Conservation (phyloP, 2,888 invertebrate genomes). For the Stramonita haemastoma region DNA sequence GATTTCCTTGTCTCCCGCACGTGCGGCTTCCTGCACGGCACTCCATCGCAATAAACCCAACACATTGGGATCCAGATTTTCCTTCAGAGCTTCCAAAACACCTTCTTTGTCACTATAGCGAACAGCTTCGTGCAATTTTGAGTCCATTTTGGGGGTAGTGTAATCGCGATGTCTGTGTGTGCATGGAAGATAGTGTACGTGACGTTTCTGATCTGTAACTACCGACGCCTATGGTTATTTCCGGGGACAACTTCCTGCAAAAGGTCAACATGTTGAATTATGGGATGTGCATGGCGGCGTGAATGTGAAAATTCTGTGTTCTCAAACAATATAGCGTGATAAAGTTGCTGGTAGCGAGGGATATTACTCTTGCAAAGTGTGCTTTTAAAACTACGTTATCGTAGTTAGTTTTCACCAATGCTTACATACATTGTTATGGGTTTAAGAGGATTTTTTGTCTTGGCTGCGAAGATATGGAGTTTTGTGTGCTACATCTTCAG, state of each 20-base stretch:
- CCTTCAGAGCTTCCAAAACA: conserved; percentile 62
- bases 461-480: conserved; percentile 98
- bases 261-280: conserved; percentile 51
- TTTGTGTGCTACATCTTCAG: conserved; percentile 98
- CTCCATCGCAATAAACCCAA: conserved; percentile 73
- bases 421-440: conserved; percentile 99
- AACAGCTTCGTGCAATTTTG: conserved; percentile 71
- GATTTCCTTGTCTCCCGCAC: conserved; percentile 69
- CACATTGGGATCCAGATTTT: conserved; percentile 68
- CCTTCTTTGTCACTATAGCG: conserved; percentile 67
- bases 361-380: background rate
- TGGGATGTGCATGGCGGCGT: conserved; percentile 71
- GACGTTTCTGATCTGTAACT: conserved; percentile 48
- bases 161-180: background rate
- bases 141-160: conserved; percentile 57
- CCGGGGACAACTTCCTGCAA: conserved; percentile 41
- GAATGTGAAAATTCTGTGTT: conserved; percentile 51
- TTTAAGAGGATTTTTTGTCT: conserved; percentile 96
- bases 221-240: conserved; percentile 59
- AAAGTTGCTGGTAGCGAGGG: background rate
- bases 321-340: background rate
- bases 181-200: background rate
- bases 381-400: background rate
- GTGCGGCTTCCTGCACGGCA: conserved; percentile 71
- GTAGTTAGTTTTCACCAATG: conserved; percentile 80